phyloP scores from a whole-genome alignment of 1,140 invertebrate genomes.

The Schlechtendalia chinensis region DNA sequence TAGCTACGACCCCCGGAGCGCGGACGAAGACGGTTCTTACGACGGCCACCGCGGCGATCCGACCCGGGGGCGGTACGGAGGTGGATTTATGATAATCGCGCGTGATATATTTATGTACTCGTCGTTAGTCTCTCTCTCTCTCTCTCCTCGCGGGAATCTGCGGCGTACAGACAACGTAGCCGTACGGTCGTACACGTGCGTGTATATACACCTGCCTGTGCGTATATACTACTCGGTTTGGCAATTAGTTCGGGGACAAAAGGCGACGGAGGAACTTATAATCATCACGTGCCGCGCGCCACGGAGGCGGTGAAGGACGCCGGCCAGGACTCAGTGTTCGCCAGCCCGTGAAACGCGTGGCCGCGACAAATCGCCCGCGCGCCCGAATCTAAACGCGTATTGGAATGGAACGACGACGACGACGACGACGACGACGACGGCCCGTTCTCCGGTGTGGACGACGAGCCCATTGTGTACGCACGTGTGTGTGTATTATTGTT shows the following conservation, averaged over 20 bases:
- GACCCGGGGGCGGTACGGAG: not conserved
- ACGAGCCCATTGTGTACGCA: not conserved
- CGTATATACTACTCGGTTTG: slow-evolving; percentile 15
- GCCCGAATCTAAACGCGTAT: slow-evolving; percentile 1
- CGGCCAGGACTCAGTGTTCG: not conserved
- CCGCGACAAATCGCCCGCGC: not conserved
- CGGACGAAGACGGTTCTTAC: not conserved
- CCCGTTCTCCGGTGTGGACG: too few relatives aligned
- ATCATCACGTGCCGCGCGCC: not conserved
- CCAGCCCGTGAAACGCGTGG: slow-evolving; percentile 17
- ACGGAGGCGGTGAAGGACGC: not conserved
- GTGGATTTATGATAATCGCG: slow-evolving; percentile 31
- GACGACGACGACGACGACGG: not conserved
- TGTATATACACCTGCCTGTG: not conserved
- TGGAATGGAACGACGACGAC: not conserved
- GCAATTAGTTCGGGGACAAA: slow-evolving; percentile 25
- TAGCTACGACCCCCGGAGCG: not conserved
- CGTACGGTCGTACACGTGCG: not conserved
- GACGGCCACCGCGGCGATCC: too few relatives aligned
- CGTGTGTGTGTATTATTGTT: too few relatives aligned
- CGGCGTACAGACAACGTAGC: not conserved
- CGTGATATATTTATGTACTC: not conserved
- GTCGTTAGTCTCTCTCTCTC: slow-evolving; percentile 12
- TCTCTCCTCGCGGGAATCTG: not conserved
- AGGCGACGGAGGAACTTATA: slow-evolving; percentile 22